Evolutionary conservation across 2,113 vertebrate species (phyloP), one percentile per base, ranked within the genome.

Genomic region (Sula dactylatra): DNA sequence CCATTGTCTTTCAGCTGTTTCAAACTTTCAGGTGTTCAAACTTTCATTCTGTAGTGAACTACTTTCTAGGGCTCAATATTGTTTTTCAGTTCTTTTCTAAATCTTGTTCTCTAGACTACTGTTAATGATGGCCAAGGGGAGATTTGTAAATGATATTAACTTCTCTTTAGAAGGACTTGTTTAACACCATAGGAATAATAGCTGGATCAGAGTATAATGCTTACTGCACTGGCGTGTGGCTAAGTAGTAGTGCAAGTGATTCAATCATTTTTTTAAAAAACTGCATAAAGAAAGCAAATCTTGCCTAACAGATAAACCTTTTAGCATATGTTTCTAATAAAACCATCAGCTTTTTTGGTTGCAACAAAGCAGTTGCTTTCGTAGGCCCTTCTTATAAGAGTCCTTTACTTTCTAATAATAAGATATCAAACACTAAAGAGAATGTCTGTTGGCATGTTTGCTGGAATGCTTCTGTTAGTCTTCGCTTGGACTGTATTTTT

Each of bases 171-270:
- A 44, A 78, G 27, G 40, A 52, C 4, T 55, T 49, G 14, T 88
- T 79, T 77, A n/a, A 29, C 69, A 34, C 3, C 2, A 5, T 21
- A 47, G 21, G 8, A 72, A 34, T 56, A 80, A 34, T 32, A 84
- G 20, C 64, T 47, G 12, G 36, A 24, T 55, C 59, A n/a, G 19
- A 42, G 18, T 7, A 7, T 62, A 66, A 10, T 18, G 36, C 7
- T 4, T n/a, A 10, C 19, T 82, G 16, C 15, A 3, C 50, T 86
- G 27, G 13, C 0, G 0, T 31, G 18, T 73, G 45, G 13, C 9
- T 38, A 22, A 55, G 34, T 34, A 42, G 13, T 31, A 22, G 5
- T 76, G 31, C 7, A 59, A 44, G 45, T 12, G 26, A 44, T 54
- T 73, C 11, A 36, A 4, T 66, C 3, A 2, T 32, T 21, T 55